These are phyloP conservation scores for Ectropis crepuscularia DNA, from an alignment of 2,888 invertebrate genomes.

Conservation along the genomic window DNA sequence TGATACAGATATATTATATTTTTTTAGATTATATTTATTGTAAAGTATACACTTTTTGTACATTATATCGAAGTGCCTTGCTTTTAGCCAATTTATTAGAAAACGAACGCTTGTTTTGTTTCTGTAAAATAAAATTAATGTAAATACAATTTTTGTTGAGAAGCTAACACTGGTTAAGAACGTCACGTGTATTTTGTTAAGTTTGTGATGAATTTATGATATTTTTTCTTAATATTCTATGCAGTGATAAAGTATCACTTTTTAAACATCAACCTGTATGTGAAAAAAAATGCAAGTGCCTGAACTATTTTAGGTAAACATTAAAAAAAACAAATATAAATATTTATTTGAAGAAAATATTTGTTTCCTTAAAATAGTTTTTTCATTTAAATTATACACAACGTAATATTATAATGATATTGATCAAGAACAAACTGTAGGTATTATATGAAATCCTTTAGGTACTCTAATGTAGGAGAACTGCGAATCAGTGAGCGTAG, in stretches of 20 bases:
- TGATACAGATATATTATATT: slow-evolving; percentile 72
- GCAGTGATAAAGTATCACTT: slow-evolving; percentile 6
- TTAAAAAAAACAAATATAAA: slow-evolving; percentile 1
- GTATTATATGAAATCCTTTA: slow-evolving; percentile 27
- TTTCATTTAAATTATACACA: neutral
- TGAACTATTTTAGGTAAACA: slow-evolving; percentile 2
- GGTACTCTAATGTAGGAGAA: slow-evolving; percentile 39
- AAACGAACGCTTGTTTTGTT: slow-evolving; percentile 46
- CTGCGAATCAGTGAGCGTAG: slow-evolving; percentile 53
- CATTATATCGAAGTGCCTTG: slow-evolving; percentile 64
- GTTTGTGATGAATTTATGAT: slow-evolving; percentile 69
- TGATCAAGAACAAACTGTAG: slow-evolving; percentile 46
- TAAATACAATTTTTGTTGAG: slow-evolving; percentile 54
- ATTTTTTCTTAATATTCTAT: slow-evolving; percentile 28
- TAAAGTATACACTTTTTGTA: slow-evolving; percentile 50
- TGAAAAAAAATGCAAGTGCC: slow-evolving; percentile 5
- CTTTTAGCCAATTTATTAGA: slow-evolving; percentile 52
- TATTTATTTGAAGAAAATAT: slow-evolving; percentile 9
- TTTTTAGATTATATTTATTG: slow-evolving; percentile 58
- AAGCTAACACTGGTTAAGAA: slow-evolving; percentile 69
- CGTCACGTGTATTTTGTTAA: slow-evolving; percentile 63
- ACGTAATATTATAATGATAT: slow-evolving; percentile 14
- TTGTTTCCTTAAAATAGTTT: slow-evolving; percentile 16
- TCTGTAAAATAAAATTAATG: slow-evolving; percentile 43
- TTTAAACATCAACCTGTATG: slow-evolving; percentile 21